Evolutionary conservation across 2,888 invertebrate genomes (phyloP).

Genomic region (Nemurella pictetii): DNA sequence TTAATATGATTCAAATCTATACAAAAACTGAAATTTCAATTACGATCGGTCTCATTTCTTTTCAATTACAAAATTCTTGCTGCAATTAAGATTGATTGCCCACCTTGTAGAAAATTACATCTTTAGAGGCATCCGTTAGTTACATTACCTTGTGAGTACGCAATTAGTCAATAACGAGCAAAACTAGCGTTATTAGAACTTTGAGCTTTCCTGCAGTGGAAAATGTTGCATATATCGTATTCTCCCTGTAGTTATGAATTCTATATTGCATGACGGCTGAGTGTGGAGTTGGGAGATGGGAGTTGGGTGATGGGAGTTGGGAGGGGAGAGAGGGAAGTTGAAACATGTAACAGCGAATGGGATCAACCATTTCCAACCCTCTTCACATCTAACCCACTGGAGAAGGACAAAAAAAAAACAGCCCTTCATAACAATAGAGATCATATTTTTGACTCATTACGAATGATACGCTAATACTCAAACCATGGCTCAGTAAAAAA

Average conservation of each 20-base stretch:
- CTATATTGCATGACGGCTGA: not conserved
- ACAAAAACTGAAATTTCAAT: not conserved
- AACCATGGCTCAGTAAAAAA: not conserved
- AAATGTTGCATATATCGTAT: not conserved
- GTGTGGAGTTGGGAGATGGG: too few species aligned
- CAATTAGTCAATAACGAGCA: too few species aligned
- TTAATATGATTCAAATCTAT: not conserved
- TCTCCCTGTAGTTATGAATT: not conserved
- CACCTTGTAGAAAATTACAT: too few species aligned
- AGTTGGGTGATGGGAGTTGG: not conserved
- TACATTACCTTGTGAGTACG: too few species aligned
- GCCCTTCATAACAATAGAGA: conserved; percentile 10
- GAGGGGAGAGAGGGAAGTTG: not conserved
- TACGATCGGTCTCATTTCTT: not conserved
- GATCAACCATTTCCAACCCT: conserved; percentile 15
- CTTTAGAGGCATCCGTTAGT: too few species aligned
- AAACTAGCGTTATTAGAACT: too few species aligned
- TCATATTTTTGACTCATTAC: not conserved
- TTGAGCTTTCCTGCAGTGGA: too few species aligned
- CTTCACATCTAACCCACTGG: conserved; percentile 14
- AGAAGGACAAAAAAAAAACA: conserved; percentile 11
- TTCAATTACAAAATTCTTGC: too few species aligned
- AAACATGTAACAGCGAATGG: not conserved
- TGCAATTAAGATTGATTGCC: too few species aligned
- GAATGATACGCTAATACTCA: not conserved